Percentiles rank a stretch among this genome's conserved stretches.
Conservation (phyloP, 2,888 invertebrate species). For the Spodoptera littoralis region DNA sequence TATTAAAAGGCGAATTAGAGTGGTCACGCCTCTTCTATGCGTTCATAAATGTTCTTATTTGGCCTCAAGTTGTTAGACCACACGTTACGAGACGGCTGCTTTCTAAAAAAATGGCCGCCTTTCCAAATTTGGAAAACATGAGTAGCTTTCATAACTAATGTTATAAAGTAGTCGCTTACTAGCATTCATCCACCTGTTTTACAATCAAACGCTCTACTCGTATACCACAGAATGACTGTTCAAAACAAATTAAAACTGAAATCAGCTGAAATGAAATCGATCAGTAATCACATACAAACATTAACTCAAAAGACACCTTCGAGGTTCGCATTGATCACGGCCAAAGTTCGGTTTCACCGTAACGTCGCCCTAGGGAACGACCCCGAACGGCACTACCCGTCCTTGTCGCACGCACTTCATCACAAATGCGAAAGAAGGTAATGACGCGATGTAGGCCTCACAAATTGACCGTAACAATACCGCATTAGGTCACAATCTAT, state of each 20-base stretch:
- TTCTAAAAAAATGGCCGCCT: conserved; percentile 44
- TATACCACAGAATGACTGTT: conserved; percentile 5
- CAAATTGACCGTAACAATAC: conserved; percentile 80
- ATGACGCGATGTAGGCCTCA: conserved; percentile 69
- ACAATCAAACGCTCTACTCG: neutral
- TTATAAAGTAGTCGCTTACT: neutral
- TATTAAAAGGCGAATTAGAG: conserved; percentile 84
- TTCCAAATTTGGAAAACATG: conserved; percentile 25
- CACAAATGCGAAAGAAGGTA: conserved; percentile 72
- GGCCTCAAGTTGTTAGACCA: conserved; percentile 67
- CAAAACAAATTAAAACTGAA: conserved; percentile 57
- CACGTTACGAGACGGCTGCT: conserved; percentile 67
- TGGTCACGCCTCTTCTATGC: conserved; percentile 74
- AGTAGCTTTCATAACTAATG: neutral
- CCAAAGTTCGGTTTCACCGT: conserved; percentile 81
- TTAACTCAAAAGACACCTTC: conserved; percentile 81
- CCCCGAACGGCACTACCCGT: conserved; percentile 67
- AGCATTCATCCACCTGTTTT: neutral
- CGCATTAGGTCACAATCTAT: conserved; percentile 78
- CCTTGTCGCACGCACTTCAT: conserved; percentile 72
- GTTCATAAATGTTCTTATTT: conserved; percentile 80
- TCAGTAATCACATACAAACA: conserved; percentile 74
- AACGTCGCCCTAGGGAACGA: conserved; percentile 81
- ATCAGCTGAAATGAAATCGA: conserved; percentile 65
- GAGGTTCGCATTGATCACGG: conserved; percentile 83